These are phyloP conservation scores for Brachionus asplanchnoidis DNA, from an alignment of 1,140 invertebrate genomes.

Conservation along the genomic window DNA sequence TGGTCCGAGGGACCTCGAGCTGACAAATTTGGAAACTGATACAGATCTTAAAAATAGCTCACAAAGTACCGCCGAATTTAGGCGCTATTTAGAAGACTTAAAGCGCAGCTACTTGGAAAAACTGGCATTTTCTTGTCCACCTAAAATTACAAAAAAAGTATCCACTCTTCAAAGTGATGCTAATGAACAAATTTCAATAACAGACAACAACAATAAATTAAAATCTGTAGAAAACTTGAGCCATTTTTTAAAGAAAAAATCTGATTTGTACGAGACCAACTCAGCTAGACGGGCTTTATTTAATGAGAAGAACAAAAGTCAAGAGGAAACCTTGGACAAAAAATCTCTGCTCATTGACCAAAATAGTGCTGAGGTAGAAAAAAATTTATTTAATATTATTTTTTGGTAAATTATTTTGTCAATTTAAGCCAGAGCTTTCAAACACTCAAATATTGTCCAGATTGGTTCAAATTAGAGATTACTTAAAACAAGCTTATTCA, in stretches of 20 bases:
- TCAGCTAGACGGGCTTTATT: slow-evolving; percentile 6
- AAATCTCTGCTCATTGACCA: not conserved
- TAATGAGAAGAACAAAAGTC: not conserved
- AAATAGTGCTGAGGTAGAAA: not conserved
- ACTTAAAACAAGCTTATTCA: slow-evolving; percentile 54
- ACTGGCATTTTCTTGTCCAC: not conserved
- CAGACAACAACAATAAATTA: not conserved
- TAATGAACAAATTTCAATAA: not conserved
- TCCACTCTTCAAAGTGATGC: not conserved
- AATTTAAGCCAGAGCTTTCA: slow-evolving; percentile 46
- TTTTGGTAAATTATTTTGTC: not conserved
- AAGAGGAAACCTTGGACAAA: not conserved
- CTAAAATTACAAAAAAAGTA: not conserved
- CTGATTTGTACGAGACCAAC: not conserved
- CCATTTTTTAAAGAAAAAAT: not conserved
- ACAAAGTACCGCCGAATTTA: not conserved
- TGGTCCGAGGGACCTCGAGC: not conserved
- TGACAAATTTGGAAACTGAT: not conserved
- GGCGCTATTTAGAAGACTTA: not conserved
- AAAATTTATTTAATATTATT: not conserved
- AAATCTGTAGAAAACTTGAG: slow-evolving; percentile 22
- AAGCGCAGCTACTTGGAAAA: slow-evolving; percentile 8
- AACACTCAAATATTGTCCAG: slow-evolving; percentile 54
- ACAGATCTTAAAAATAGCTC: not conserved
- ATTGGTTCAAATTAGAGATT: slow-evolving; percentile 56